phyloP scores from a whole-genome alignment of 2,113 vertebrate species.

The Ellobius talpinus region DNA sequence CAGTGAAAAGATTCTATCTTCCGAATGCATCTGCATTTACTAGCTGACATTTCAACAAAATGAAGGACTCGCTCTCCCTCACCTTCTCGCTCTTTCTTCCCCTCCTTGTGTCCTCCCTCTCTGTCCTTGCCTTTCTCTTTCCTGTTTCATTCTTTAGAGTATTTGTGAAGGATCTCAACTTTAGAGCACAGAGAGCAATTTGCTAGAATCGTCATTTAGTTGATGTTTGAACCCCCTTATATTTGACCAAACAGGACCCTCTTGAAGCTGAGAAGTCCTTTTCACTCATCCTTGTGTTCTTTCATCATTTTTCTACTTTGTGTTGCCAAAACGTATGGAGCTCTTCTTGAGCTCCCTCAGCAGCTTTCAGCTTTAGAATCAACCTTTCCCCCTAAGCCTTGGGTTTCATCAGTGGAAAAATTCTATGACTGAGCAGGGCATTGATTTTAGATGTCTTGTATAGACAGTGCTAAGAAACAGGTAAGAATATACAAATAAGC shows the following conservation, averaged over 20 bases:
- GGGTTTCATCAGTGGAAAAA: conserved; percentile 31
- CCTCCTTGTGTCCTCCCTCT: not conserved
- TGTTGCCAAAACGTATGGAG: conserved; percentile 8
- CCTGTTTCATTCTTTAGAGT: not conserved
- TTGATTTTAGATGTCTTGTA: not conserved
- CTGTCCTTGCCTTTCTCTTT: fast-evolving
- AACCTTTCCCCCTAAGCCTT: not conserved
- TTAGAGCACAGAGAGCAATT: not conserved
- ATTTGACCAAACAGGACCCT: not conserved
- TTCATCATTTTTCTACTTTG: conserved; percentile 16
- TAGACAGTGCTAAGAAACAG: conserved; percentile 2
- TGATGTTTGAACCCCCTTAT: not conserved
- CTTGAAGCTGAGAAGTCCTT: not conserved
- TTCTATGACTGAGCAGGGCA: not conserved
- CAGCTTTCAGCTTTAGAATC: not conserved
- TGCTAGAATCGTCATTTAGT: not conserved
- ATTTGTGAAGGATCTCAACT: not conserved
- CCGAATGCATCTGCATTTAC: not conserved
- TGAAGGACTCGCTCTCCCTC: not conserved
- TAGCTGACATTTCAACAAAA: conserved; percentile 23
- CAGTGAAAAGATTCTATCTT: not conserved
- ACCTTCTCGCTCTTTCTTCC: not conserved
- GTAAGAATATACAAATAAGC: not conserved
- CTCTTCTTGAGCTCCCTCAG: not conserved
- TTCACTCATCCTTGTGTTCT: not conserved